Percentiles rank a stretch among this genome's conserved stretches.
phyloP scores from a whole-genome alignment of 1,140 invertebrate species.

The Portunus trituberculatus region DNA sequence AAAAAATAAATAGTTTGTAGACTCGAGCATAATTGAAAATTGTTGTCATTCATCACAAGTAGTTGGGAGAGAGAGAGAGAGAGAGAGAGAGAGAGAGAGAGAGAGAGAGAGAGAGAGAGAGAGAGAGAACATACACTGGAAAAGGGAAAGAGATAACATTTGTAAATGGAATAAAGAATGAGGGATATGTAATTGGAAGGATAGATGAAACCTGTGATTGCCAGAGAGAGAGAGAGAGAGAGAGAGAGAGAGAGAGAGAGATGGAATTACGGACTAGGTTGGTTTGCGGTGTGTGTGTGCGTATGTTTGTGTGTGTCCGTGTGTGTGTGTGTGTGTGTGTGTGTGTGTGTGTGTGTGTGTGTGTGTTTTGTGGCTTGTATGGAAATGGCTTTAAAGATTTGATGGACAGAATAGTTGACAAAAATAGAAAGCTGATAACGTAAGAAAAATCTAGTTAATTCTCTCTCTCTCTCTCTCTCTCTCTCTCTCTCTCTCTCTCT shows the following conservation, averaged over 20 bases:
- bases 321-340: slow-evolving; percentile 27
- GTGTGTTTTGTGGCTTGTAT: not conserved
- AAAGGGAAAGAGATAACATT: not conserved
- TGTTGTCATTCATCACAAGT: slow-evolving; percentile 22
- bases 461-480: slow-evolving; percentile 46
- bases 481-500: slow-evolving; percentile 53
- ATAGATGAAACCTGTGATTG: not conserved
- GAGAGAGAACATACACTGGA: not conserved
- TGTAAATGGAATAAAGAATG: not conserved
- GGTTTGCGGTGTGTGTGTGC: not conserved
- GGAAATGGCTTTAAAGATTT: too few species aligned
- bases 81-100: not conserved
- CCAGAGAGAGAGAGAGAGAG: not conserved
- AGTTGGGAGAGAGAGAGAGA: slow-evolving; percentile 20
- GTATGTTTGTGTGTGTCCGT: not conserved
- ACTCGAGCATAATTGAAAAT: slow-evolving; percentile 4
- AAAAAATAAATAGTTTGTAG: slow-evolving; percentile 3
- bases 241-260: not conserved
- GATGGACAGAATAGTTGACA: too few species aligned
- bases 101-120: not conserved
- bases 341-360: slow-evolving; percentile 22
- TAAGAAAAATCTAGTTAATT: not conserved
- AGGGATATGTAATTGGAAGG: not conserved
- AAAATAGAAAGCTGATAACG: too few species aligned
- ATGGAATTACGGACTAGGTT: too few species aligned